Percentiles rank a stretch among this genome's conserved stretches.
phyloP scores from a whole-genome alignment of 1,140 invertebrate genomes.

The Scaptomyza graminum region DNA sequence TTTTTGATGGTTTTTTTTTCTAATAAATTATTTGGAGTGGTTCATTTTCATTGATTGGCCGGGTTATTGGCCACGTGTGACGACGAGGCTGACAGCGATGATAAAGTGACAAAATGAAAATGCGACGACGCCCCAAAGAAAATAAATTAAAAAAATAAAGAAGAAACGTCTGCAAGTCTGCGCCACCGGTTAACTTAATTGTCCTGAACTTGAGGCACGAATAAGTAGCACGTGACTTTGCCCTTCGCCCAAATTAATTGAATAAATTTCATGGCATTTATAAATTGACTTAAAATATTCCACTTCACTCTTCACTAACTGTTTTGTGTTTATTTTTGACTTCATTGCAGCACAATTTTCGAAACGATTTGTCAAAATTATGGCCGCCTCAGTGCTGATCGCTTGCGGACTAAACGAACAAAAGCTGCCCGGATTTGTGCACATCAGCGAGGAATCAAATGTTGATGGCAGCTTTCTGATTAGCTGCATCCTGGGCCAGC shows the following conservation, averaged over 20 bases:
- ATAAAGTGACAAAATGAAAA: constrained; percentile 73
- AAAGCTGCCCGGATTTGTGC: constrained; percentile 85
- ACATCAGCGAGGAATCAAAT: constrained; percentile 88
- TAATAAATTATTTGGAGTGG: constrained; percentile 47
- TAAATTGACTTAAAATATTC: constrained; percentile 58
- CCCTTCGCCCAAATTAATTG: constrained; percentile 58
- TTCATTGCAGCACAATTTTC: constrained; percentile 9
- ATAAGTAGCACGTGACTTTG: constrained; percentile 58
- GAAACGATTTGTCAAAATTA: constrained; percentile 69
- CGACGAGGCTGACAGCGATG: constrained; percentile 57
- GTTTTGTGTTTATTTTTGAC: constrained; percentile 7
- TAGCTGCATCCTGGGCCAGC: constrained; percentile 86
- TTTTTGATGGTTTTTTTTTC: too few relatives aligned
- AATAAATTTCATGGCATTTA: constrained; percentile 66
- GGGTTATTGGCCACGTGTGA: constrained; percentile 56
- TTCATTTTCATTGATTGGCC: constrained; percentile 46
- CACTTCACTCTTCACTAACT: constrained; percentile 6
- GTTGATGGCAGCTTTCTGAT: constrained; percentile 89
- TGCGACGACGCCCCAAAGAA: constrained; percentile 25
- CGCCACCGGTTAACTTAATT: constrained; percentile 40
- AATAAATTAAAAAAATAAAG: constrained; percentile 57
- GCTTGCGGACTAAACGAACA: constrained; percentile 86
- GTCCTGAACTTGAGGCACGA: constrained; percentile 45
- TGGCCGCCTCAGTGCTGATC: constrained; percentile 85
- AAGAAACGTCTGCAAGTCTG: constrained; percentile 31